Evolutionary conservation across 2,797 vertebrate genomes (phyloP), one percentile per base, ranked within the genome.

Genomic region (Poeciliopsis infans): DNA sequence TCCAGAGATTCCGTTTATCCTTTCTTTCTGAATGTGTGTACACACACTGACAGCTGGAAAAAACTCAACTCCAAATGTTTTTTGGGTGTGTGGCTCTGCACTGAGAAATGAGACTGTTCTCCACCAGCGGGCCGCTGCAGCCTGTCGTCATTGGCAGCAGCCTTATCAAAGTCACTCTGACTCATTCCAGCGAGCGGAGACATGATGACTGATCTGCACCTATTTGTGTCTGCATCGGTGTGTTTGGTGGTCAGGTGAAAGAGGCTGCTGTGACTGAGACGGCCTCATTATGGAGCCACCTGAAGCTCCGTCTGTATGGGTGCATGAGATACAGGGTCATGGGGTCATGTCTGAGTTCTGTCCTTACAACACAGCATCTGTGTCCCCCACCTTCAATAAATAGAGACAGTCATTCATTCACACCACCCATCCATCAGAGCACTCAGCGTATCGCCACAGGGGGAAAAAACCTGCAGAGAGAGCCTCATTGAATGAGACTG

Each of bases 341-440:
- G n/a, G 74, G 92, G 91, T 94, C 94, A 93, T 72, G 93, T 92
- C 85, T 90, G 79, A 94, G 91, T 91, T 82, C 90, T 92, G 93
- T 92, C 94, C 90, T 88, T 93, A 95, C 95, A 95, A 95, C 93
- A 94, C 89, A 86, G 81, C 57, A 87, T 88, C 95, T 96, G 94
- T 96, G 92, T 93, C 91, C 92, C 91, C 93, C 90, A 79, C 93
- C 90, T 85, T 95, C 93, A 95, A 95, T 96, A 95, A 95, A 95
- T 95, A 95, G 87, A 95, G 94, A 92, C 90, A 91, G 88, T 93
- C 93, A 94, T 95, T 96, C 94, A 95, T 91, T 89, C 88, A 75
- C 57, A 90, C 92, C 93, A 93, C 92, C 92, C 91, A 95, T 95
- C 94, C 94, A 91, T 95, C 92, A 95, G 90, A 93, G 93, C 93